These are phyloP conservation scores for Drosophila repleta DNA, from an alignment of 1,140 invertebrate species.

Conservation along the genomic window DNA sequence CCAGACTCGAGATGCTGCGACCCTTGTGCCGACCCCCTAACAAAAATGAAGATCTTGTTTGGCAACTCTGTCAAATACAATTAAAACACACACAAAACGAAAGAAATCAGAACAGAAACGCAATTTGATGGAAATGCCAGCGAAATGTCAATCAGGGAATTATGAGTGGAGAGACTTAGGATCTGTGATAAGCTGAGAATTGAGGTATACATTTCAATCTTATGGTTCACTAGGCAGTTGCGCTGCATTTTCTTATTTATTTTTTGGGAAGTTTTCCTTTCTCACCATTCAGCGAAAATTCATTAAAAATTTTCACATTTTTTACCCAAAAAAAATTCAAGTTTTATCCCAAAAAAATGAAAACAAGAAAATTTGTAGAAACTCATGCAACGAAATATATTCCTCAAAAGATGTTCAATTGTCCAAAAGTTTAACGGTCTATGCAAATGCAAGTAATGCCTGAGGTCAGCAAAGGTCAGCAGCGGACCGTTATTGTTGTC, in stretches of 20 bases:
- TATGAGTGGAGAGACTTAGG: slow-evolving; percentile 43
- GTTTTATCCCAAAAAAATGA: slow-evolving; percentile 47
- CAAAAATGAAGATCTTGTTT: slow-evolving; percentile 69
- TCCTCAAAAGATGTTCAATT: slow-evolving; percentile 38
- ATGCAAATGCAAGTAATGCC: slow-evolving; percentile 67
- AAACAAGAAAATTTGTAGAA: slow-evolving; percentile 36
- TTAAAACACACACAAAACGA: slow-evolving; percentile 54
- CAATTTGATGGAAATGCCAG: slow-evolving; percentile 74
- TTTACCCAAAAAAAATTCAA: slow-evolving; percentile 60
- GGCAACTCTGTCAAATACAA: slow-evolving; percentile 75
- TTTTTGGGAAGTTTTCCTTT: not conserved
- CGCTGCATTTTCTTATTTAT: not conserved
- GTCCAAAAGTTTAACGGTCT: slow-evolving; percentile 32
- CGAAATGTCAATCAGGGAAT: slow-evolving; percentile 68
- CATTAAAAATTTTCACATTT: slow-evolving; percentile 52
- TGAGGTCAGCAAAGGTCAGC: slow-evolving; percentile 73
- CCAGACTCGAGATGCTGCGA: slow-evolving; percentile 27
- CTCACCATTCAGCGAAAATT: slow-evolving; percentile 53
- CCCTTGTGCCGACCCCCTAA: slow-evolving; percentile 12
- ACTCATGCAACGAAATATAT: slow-evolving; percentile 23
- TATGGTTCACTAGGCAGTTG: slow-evolving; percentile 63
- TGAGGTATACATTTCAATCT: slow-evolving; percentile 43
- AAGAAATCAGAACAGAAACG: slow-evolving; percentile 41
- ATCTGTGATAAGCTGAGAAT: slow-evolving; percentile 38
- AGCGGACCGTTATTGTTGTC: slow-evolving; percentile 41